phyloP scores from a whole-genome alignment of 53 echinoderm and acorn worm species.

The Apostichopus leukothele region DNA sequence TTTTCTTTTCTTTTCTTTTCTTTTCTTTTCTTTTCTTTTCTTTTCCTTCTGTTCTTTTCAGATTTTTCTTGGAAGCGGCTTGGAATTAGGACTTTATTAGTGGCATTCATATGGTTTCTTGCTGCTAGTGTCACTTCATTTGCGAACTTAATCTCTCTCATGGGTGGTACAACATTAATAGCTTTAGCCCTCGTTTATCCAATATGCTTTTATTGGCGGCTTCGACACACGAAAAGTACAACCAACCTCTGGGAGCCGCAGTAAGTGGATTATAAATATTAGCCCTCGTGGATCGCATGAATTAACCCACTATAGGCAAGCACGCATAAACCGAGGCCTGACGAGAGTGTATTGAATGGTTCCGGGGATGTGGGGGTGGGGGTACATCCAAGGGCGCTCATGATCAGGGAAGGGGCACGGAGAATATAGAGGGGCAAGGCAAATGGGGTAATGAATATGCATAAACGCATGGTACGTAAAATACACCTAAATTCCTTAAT shows the following conservation, averaged over 20 bases:
- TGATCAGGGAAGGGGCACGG: too few species aligned
- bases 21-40: neutral
- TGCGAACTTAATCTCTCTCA: slow-evolving; percentile 12
- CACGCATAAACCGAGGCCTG: too few species aligned
- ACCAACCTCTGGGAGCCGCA: neutral
- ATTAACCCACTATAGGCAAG: too few species aligned
- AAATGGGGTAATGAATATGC: too few species aligned
- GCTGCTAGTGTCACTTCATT: slow-evolving; percentile 24
- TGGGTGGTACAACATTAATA: slow-evolving; percentile 10
- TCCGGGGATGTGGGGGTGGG: too few species aligned
- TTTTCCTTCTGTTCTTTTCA: neutral
- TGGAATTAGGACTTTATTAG: neutral
- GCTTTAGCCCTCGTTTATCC: slow-evolving; percentile 5
- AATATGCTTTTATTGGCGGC: slow-evolving; percentile 19
- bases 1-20: too few species aligned
- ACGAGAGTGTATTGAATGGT: too few species aligned
- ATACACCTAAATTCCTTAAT: too few species aligned
- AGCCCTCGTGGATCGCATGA: too few species aligned
- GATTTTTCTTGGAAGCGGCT: slow-evolving; percentile 10
- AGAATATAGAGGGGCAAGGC: too few species aligned
- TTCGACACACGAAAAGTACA: neutral
- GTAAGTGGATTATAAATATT: neutral
- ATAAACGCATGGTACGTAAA: too few species aligned
- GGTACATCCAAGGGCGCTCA: too few species aligned
- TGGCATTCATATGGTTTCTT: neutral